Percentiles rank a stretch among this genome's conserved stretches.
Conservation (phyloP, 2,888 invertebrate species). For the Lysandra bellargus region DNA sequence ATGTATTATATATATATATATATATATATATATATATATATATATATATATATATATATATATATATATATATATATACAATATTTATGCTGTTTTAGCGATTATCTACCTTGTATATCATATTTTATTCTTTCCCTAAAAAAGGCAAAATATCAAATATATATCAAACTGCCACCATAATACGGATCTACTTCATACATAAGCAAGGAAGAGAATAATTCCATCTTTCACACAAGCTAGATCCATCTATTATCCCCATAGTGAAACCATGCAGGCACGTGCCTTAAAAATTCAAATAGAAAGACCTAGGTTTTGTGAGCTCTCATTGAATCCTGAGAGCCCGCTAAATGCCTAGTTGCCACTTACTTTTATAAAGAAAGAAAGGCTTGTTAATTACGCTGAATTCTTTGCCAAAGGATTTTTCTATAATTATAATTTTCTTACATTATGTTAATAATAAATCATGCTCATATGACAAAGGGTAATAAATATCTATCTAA, state of each 20-base stretch:
- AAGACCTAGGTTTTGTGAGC: conserved; percentile 36
- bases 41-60: too few species aligned
- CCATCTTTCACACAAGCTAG: conserved; percentile 32
- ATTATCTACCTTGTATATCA: too few species aligned
- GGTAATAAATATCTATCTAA: too few species aligned
- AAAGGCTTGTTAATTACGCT: conserved; percentile 37
- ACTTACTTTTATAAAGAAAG: conserved; percentile 37
- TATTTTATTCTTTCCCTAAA: too few species aligned
- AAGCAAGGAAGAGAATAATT: conserved; percentile 29
- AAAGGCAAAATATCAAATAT: too few species aligned
- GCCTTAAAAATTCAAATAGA: conserved; percentile 40
- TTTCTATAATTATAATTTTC: conserved; percentile 1
- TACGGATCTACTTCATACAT: background rate
- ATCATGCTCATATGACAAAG: background rate
- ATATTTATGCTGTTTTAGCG: too few species aligned
- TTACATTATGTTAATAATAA: background rate
- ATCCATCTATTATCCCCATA: conserved; percentile 15
- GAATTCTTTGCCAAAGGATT: conserved; percentile 33
- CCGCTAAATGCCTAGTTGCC: conserved; percentile 37
- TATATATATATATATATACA: too few species aligned
- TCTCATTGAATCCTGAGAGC: conserved; percentile 39
- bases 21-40: too few species aligned
- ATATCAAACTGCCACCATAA: background rate
- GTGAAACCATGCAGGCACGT: conserved; percentile 35
- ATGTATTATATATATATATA: too few species aligned